These are phyloP conservation scores for Schizotus pectinicornis DNA, from an alignment of 2,888 invertebrate genomes.

Conservation along the genomic window DNA sequence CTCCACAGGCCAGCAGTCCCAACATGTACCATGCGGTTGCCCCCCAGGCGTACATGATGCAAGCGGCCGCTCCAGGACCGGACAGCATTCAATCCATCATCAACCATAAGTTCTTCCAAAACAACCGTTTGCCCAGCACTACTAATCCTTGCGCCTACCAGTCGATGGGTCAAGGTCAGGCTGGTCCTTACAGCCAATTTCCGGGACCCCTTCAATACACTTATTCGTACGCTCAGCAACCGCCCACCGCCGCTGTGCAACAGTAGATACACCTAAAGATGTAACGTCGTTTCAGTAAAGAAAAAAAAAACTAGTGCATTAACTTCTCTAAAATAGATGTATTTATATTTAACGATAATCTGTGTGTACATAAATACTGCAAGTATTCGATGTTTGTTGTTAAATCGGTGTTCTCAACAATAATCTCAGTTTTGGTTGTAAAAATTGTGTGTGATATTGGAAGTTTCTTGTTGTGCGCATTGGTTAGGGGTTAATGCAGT, in stretches of 20 bases:
- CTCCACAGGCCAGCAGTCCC: constrained; percentile 48
- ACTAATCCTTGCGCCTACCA: constrained; percentile 67
- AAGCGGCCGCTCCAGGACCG: constrained; percentile 50
- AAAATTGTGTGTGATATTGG: too few relatives aligned
- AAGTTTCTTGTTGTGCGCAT: too few relatives aligned
- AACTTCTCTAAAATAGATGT: neutral
- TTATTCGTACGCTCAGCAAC: constrained; percentile 68
- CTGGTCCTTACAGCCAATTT: constrained; percentile 68
- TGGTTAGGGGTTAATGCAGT: too few relatives aligned
- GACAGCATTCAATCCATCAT: constrained; percentile 64
- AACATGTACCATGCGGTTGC: constrained; percentile 49
- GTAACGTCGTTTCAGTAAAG: constrained; percentile 2
- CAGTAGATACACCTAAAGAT: constrained; percentile 63
- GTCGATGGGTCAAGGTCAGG: constrained; percentile 62
- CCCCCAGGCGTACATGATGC: constrained; percentile 61
- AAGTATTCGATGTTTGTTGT: too few relatives aligned
- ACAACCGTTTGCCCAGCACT: constrained; percentile 63
- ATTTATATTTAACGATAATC: neutral
- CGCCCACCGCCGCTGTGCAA: constrained; percentile 72
- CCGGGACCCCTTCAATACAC: constrained; percentile 70
- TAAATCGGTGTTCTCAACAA: too few relatives aligned
- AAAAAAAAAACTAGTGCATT: neutral
- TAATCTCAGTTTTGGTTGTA: too few relatives aligned
- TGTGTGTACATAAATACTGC: too few relatives aligned
- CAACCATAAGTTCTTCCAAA: constrained; percentile 79